Evolutionary conservation across 1,140 invertebrate species (phyloP), one percentile per base, ranked within the genome.

Genomic region (Holcopasites calliopsidis): DNA sequence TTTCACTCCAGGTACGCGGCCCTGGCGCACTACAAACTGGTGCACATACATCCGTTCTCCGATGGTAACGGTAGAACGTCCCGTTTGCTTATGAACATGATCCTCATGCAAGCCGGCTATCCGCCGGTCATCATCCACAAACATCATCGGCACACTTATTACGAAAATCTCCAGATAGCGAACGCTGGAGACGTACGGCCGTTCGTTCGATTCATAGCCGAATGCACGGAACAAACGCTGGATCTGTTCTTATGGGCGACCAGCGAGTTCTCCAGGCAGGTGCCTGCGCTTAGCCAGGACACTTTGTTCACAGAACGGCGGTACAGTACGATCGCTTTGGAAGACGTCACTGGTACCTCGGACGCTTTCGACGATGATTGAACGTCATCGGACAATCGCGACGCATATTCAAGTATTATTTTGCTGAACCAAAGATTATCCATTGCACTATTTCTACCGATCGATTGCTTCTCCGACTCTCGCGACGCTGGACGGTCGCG

Each of bases 51-150:
- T 93, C 97, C 97, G 0, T 98, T 98, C 89, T 94, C 94, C 0
- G 97, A 98, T 90, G 98, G 98, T 35, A 99, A 99, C 90, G 98
- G 98, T 0, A 93, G 98, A 84, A 99, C 98, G 0, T 97, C 97
- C 3, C 92, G 98, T 47, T 92, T 99, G 10, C 92, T 99, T 0
- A 99, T 99, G 98, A 99, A 99, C 90, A 94, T 98, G 75, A 95
- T 99, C 75, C 92, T 99, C n/a, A 98, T 99, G 96, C 96, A 97
- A 90, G 96, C 97, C n/a, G 98, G 98, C 1, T 99, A 97, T 92
- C 98, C 98, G 4, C 98, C 98, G 0, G 97, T 99, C 6, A 98
- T 99, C 60, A 97, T 99, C 65, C 94, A 96, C 64, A 98, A 99
- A 83, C 96, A 98, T 86, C 96, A 99, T 84, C 93, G 97, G 2